Percentiles rank a stretch among this genome's conserved stretches.
Conservation (phyloP, 2,888 invertebrate genomes). For the Pasiphila rectangulata region DNA sequence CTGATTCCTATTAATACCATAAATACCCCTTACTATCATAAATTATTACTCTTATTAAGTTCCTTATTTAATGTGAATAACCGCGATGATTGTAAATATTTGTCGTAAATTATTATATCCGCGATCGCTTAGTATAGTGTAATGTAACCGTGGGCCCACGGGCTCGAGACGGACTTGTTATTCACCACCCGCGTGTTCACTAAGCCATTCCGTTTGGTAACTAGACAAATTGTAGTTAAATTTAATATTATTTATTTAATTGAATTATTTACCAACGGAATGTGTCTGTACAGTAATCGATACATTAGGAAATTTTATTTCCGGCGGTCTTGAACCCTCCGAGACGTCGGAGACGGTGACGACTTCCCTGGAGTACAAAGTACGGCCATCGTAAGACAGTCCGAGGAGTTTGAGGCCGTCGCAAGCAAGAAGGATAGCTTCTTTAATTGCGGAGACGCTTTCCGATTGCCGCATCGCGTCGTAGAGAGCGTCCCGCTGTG, state of each 20-base stretch:
- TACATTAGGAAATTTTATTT: constrained; percentile 66
- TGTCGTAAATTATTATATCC: constrained; percentile 75
- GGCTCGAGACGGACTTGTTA: constrained; percentile 73
- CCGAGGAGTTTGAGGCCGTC: constrained; percentile 27
- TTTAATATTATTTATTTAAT: constrained; percentile 75
- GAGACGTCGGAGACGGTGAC: constrained; percentile 12
- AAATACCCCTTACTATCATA: constrained; percentile 70
- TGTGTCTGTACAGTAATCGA: constrained; percentile 77
- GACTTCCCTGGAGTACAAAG: not conserved
- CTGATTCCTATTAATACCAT: constrained; percentile 77
- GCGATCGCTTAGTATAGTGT: constrained; percentile 67
- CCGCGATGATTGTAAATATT: constrained; percentile 73
- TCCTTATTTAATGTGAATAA: constrained; percentile 72
- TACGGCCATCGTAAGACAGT: not conserved
- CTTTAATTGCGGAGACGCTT: constrained; percentile 38
- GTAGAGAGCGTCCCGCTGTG: constrained; percentile 49
- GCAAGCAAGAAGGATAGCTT: constrained; percentile 55
- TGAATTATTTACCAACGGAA: constrained; percentile 78
- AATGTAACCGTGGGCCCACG: constrained; percentile 61
- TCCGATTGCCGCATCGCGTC: constrained; percentile 38
- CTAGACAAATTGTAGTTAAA: constrained; percentile 79
- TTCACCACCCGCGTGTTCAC: constrained; percentile 81
- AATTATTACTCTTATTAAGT: constrained; percentile 75
- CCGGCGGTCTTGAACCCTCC: constrained; percentile 43
- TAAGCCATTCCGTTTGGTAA: constrained; percentile 76